Conservation (phyloP, 2,888 invertebrate species). For the Tyria jacobaeae region DNA sequence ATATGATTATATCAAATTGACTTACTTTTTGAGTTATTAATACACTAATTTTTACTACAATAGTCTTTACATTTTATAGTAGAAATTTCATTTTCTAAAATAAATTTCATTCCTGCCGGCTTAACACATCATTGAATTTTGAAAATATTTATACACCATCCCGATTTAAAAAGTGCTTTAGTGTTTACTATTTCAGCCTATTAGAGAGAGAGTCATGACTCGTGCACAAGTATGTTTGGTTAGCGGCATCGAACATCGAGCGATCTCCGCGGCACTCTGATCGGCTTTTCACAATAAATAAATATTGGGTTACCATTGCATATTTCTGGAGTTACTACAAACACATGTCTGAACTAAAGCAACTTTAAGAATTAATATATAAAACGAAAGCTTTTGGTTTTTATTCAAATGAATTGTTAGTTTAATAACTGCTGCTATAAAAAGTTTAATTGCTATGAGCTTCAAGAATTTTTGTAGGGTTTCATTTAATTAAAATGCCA, state of each 20-base stretch:
- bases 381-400: not conserved
- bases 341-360: constrained; percentile 2
- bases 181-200: constrained; percentile 24
- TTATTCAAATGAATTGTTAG: not conserved
- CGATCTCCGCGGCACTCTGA: constrained; percentile 58
- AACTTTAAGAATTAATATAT: not conserved
- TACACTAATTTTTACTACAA: no score
- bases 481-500: not conserved
- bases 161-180: constrained; percentile 29
- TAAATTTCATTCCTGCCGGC: no score
- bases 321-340: constrained; percentile 24
- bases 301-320: constrained; percentile 41
- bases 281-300: constrained; percentile 49
- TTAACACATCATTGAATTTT: not conserved
- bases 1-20: no score
- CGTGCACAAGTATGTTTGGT: constrained; percentile 52
- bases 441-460: not conserved
- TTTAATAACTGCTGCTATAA: no score
- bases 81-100: no score
- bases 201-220: constrained; percentile 42
- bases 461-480: not conserved
- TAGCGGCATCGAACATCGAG: constrained; percentile 50
- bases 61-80: no score
- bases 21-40: no score
- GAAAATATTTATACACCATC: constrained; percentile 9